Evolutionary conservation across 2,113 vertebrate species (phyloP).

Genomic region (Dicrurus megarhynchus): DNA sequence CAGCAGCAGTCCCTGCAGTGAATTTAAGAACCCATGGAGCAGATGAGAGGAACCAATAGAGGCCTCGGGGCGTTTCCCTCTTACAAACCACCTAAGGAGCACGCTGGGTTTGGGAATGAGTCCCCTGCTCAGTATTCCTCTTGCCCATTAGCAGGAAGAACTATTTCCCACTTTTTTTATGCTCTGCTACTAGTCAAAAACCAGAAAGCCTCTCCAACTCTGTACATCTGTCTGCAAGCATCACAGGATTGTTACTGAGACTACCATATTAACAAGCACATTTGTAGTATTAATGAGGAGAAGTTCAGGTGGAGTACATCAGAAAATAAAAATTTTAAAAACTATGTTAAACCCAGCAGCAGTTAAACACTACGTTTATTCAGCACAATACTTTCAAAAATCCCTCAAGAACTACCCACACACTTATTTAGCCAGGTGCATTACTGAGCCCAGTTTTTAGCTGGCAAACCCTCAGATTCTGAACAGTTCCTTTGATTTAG

Average conservation of each 20-base stretch:
- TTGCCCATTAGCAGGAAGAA: not conserved
- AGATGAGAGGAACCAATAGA: slow-evolving; percentile 70
- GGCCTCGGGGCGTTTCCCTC: slow-evolving; percentile 64
- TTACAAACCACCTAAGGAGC: slow-evolving; percentile 21
- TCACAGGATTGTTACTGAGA: not conserved
- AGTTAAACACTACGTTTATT: not conserved
- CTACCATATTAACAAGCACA: rapidly evolving
- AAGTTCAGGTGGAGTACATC: not conserved
- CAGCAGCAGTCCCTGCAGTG: not conserved
- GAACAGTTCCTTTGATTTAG: not conserved
- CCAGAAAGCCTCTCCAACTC: not conserved
- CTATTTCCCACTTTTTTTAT: not conserved
- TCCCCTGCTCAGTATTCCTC: not conserved
- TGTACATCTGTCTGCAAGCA: not conserved
- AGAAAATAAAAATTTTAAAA: not conserved
- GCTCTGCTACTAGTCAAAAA: not conserved
- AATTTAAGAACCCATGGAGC: slow-evolving; percentile 60
- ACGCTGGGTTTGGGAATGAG: not conserved
- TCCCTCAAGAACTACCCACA: not conserved
- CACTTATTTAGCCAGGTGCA: rapidly evolving
- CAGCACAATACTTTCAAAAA: not conserved
- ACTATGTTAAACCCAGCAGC: not conserved
- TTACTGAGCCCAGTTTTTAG: not conserved
- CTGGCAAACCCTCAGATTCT: not conserved
- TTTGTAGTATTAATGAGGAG: not conserved